Evolutionary conservation across 2,113 vertebrate genomes (phyloP).

Genomic region (Perca flavescens): DNA sequence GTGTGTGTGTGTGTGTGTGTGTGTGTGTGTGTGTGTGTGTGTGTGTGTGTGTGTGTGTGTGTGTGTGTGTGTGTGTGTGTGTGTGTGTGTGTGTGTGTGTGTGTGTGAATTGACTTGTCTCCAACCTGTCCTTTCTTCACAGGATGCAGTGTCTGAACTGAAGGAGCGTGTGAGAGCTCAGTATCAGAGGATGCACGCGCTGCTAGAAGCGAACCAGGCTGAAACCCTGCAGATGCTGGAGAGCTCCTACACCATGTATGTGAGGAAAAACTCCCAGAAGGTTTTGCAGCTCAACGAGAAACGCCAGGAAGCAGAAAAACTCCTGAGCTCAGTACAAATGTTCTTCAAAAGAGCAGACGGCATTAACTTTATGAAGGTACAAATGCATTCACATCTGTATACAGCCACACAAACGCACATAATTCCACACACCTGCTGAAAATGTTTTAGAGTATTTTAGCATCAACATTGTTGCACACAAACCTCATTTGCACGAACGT

Average conservation of each 20-base stretch:
- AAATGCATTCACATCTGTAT: background rate
- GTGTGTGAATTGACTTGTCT: background rate
- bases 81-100: too few relatives aligned
- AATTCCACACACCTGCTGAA: background rate
- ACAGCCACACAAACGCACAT: background rate
- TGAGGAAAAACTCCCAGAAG: conserved; percentile 93
- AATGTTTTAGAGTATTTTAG: background rate
- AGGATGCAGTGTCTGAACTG: conserved; percentile 96
- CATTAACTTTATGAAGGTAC: conserved; percentile 98
- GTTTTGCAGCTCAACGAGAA: conserved; percentile 92
- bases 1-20: too few relatives aligned
- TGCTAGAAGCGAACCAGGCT: conserved; percentile 93
- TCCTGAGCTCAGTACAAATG: conserved; percentile 93
- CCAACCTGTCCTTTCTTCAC: conserved; percentile 4
- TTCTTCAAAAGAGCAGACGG: conserved; percentile 93
- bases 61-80: too few relatives aligned
- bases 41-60: too few relatives aligned
- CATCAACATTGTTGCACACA: background rate
- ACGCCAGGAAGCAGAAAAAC: conserved; percentile 94
- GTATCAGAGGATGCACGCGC: conserved; percentile 95
- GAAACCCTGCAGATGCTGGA: conserved; percentile 96
- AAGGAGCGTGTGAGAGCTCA: conserved; percentile 93
- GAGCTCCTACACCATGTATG: conserved; percentile 91
- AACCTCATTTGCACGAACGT: background rate
- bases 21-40: too few relatives aligned